phyloP scores from a whole-genome alignment of 1,140 invertebrate genomes.

The Drosophila miranda region DNA sequence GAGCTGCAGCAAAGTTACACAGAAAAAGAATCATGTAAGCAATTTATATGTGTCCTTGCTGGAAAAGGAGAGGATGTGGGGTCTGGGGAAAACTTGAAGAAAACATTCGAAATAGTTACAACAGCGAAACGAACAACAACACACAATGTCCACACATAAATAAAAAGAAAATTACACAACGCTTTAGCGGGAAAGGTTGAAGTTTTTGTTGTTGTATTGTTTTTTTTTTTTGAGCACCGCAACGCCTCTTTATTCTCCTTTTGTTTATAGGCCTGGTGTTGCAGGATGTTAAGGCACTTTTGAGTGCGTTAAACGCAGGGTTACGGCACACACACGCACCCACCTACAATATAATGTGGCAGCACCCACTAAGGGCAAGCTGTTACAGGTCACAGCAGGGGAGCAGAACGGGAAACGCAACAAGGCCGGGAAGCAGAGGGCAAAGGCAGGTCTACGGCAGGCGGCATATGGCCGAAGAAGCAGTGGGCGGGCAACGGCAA shows the following conservation, averaged over 20 bases:
- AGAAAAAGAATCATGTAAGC: conserved; percentile 53
- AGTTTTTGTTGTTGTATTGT: conserved; percentile 23
- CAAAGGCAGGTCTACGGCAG: conserved; percentile 8
- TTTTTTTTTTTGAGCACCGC: conserved; percentile 1
- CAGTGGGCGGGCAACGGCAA: conserved; percentile 8
- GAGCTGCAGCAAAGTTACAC: conserved; percentile 17
- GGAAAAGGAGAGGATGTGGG: too few species aligned
- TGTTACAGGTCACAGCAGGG: conserved; percentile 50
- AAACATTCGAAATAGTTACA: conserved; percentile 64
- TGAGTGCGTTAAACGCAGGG: conserved; percentile 44
- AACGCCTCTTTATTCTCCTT: neutral
- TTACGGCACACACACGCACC: conserved; percentile 9
- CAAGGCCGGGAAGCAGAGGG: conserved; percentile 20
- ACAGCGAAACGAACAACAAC: conserved; percentile 24
- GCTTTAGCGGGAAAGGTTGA: conserved; percentile 27
- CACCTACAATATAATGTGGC: neutral
- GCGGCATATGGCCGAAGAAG: neutral
- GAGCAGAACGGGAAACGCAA: neutral
- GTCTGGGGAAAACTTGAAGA: conserved; percentile 45
- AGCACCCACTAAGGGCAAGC: conserved; percentile 44
- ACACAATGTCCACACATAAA: conserved; percentile 52
- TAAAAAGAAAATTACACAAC: conserved; percentile 54
- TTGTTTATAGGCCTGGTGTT: conserved; percentile 28
- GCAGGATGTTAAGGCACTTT: conserved; percentile 28
- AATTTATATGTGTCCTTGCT: conserved; percentile 68